A percentile compares a stretch with the other conserved stretches of the same genome.
Evolutionary conservation across 2,797 vertebrate genomes (phyloP).

Genomic region (Philypnodon macrostomus): DNA sequence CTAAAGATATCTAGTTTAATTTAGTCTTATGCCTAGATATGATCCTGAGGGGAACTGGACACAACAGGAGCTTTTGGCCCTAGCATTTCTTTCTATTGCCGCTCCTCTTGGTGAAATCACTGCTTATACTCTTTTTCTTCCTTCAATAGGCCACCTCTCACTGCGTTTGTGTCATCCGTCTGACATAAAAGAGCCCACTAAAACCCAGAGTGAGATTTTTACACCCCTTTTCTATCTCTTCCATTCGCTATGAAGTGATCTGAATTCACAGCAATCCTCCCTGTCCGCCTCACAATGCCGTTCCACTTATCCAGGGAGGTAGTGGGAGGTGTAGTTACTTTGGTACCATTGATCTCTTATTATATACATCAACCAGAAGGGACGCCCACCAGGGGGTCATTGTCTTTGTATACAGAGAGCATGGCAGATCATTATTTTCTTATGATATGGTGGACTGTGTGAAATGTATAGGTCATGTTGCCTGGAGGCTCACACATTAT

Average conservation of each 20-base stretch:
- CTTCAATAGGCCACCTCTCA: slow-evolving; percentile 29
- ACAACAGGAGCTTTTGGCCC: slow-evolving; percentile 35
- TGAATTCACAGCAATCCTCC: slow-evolving; percentile 33
- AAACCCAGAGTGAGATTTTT: slow-evolving; percentile 58
- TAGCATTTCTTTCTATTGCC: slow-evolving; percentile 28
- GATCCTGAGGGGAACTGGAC: too few species aligned
- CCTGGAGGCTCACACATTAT: too few species aligned
- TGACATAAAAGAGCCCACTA: slow-evolving; percentile 41
- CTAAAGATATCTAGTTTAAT: too few species aligned
- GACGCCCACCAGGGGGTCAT: slow-evolving; percentile 6
- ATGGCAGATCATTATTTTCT: neutral
- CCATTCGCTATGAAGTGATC: slow-evolving; percentile 53
- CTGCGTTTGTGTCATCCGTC: slow-evolving; percentile 39
- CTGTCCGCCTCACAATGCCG: slow-evolving; percentile 40
- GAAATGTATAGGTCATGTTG: neutral
- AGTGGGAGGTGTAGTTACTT: neutral
- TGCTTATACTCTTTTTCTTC: slow-evolving; percentile 39
- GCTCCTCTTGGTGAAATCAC: slow-evolving; percentile 42
- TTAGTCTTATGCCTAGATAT: too few species aligned
- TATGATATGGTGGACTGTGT: neutral
- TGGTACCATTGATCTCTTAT: neutral
- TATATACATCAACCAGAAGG: neutral
- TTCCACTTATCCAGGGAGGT: slow-evolving; percentile 47
- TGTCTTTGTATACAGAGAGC: neutral
- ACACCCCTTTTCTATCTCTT: slow-evolving; percentile 45